These are phyloP conservation scores for Conopomorpha cramerella DNA, from an alignment of 1,140 invertebrate genomes.

Conservation along the genomic window DNA sequence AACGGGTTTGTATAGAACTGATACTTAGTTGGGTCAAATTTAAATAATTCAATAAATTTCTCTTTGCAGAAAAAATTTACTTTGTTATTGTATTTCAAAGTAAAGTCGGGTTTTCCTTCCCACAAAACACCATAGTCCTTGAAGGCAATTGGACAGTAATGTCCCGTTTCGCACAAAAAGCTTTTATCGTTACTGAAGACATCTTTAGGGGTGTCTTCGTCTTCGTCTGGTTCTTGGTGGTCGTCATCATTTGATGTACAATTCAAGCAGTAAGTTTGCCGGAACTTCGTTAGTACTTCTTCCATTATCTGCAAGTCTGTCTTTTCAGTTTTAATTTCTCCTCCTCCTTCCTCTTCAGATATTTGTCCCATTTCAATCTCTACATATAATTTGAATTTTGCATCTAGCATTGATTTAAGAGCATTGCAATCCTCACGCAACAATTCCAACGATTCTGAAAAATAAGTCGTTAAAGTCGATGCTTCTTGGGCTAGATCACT, in stretches of 20 bases:
- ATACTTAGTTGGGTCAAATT: slow-evolving; percentile 40
- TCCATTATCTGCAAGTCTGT: slow-evolving; percentile 32
- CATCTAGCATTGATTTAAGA: too few relatives aligned
- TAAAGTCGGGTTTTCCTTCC: slow-evolving; percentile 61
- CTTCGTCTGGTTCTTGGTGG: slow-evolving; percentile 22
- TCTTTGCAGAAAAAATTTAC: slow-evolving; percentile 52
- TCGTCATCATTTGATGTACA: too few relatives aligned
- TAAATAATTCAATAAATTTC: slow-evolving; percentile 43
- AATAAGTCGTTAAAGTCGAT: too few relatives aligned
- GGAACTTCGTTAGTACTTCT: slow-evolving; percentile 33
- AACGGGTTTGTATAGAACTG: slow-evolving; percentile 37
- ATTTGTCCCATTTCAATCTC: not conserved
- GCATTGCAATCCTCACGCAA: too few relatives aligned
- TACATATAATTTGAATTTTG: too few relatives aligned
- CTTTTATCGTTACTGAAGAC: too few relatives aligned
- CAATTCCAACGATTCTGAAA: too few relatives aligned
- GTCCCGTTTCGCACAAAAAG: slow-evolving; percentile 60
- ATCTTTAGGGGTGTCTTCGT: slow-evolving; percentile 19
- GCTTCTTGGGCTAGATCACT: too few relatives aligned
- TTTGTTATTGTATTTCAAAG: slow-evolving; percentile 52
- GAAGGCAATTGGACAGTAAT: slow-evolving; percentile 62
- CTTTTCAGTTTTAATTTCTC: too few relatives aligned
- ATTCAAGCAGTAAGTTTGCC: slow-evolving; percentile 25
- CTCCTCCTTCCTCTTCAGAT: not conserved
- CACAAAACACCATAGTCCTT: slow-evolving; percentile 55